Evolutionary conservation across 2,113 vertebrate species (phyloP), one percentile per base, ranked within the genome.

Genomic region (Tragelaphus imberbis): DNA sequence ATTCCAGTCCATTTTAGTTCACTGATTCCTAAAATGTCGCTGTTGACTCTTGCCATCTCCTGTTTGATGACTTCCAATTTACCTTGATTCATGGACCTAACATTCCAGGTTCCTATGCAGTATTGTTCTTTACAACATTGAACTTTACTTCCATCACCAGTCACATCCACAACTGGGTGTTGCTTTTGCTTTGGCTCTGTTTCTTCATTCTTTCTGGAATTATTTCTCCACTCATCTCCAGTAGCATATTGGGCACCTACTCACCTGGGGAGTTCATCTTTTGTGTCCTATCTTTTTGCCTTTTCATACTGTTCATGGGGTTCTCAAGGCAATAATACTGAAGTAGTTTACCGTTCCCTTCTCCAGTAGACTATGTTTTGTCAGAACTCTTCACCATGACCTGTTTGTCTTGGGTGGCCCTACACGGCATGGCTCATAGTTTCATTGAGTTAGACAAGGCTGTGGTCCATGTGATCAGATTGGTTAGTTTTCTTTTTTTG

Each of bases 371-470:
- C 68, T 71, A 71, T 0, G 1, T 71, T 36, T 71, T 71, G n/a
- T 71, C 19, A 71, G n/a, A 71, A 36, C 33, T 36, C 19, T 71
- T n/a, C 9, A 71, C 68, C n/a, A 71, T 23, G n/a, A 3, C n/a
- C n/a, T 2, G 2, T 71, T 71, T 1, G 0, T 71, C n/a, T 71
- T 71, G 68, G 68, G 68, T 71, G 68, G 19, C 6, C 4, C 2
- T 71, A 71, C 19, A 40, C 0, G 1, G 68, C 68, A 71, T 40
- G n/a, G 19, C 68, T 71, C 68, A 71, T 71, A 40, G 68, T 71
- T 71, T 71, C 10, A 40, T 23, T 23, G n/a, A 36, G 19, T 71
- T 71, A 71, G 68, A 40, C 5, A 71, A 71, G 65, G 19, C 65
- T 71, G n/a, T 71, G n/a, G 68, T 71, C 68, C 10, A 3, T 40